phyloP scores from a whole-genome alignment of 2,113 vertebrate genomes.

The Lates calcarifer region DNA sequence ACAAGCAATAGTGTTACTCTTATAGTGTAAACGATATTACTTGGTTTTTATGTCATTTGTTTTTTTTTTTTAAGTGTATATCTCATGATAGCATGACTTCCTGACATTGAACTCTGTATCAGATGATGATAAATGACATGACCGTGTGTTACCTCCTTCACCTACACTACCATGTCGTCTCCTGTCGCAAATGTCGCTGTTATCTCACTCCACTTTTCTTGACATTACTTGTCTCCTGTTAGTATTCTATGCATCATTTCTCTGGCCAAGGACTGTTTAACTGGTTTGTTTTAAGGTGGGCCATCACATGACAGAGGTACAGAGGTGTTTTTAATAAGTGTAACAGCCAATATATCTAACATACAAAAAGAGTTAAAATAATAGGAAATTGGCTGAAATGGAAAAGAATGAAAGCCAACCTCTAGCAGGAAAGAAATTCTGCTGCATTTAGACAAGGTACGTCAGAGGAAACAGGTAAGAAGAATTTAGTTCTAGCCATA shows the following conservation, averaged over 20 bases:
- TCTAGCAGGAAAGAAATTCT: neutral
- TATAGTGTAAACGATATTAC: constrained; percentile 55
- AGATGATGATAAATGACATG: constrained; percentile 27
- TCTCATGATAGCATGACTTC: constrained; percentile 60
- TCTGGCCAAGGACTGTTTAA: neutral
- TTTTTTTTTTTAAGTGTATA: constrained; percentile 43
- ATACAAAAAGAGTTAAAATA: neutral
- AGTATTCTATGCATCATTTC: neutral
- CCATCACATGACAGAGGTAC: constrained; percentile 1
- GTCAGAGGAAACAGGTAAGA: neutral
- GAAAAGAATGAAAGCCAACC: neutral
- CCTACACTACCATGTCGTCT: constrained; percentile 25
- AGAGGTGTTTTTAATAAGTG: neutral
- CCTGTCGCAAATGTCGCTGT: neutral
- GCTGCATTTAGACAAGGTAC: neutral
- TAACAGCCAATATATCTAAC: neutral
- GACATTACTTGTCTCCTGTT: constrained; percentile 18
- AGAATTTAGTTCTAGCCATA: neutral
- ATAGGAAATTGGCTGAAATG: neutral
- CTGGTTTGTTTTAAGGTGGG: neutral
- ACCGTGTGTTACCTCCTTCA: constrained; percentile 14
- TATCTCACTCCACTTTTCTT: constrained; percentile 12
- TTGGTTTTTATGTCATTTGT: constrained; percentile 33
- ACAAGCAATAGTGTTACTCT: constrained; percentile 75
- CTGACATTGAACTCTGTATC: constrained; percentile 40